A percentile compares a stretch with the other conserved stretches of the same genome.
phyloP scores from a whole-genome alignment of 2,888 invertebrate species.

The Yponomeuta plumbellus region DNA sequence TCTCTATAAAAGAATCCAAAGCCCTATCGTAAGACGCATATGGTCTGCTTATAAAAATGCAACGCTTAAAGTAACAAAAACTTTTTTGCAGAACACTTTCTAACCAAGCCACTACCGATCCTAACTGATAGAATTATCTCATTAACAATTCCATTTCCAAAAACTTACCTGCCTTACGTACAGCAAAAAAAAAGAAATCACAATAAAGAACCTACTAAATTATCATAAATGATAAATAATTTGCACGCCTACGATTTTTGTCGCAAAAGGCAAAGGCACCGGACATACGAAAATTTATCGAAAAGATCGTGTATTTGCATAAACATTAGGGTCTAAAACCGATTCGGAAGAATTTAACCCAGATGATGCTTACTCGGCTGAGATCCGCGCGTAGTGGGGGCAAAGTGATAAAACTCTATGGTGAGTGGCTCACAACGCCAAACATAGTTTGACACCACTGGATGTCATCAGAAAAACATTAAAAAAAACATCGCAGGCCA shows the following conservation, averaged over 20 bases:
- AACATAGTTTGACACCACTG: slow-evolving; percentile 64
- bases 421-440: slow-evolving; percentile 47
- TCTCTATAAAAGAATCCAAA: no score
- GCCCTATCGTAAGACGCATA: no score
- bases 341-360: slow-evolving; percentile 43
- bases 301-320: slow-evolving; percentile 25
- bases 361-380: slow-evolving; percentile 45
- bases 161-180: background rate
- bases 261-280: slow-evolving; percentile 21
- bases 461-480: slow-evolving; percentile 56
- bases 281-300: slow-evolving; percentile 21
- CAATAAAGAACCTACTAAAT: background rate
- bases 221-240: slow-evolving; percentile 3
- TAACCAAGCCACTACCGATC: background rate
- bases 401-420: slow-evolving; percentile 68
- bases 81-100: no score
- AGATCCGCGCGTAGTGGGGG: slow-evolving; percentile 54
- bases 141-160: background rate
- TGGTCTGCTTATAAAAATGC: background rate
- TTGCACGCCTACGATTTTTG: slow-evolving; percentile 6
- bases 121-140: background rate
- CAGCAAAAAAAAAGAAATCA: slow-evolving; percentile 3
- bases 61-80: no score
- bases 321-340: slow-evolving; percentile 33
- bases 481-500: slow-evolving; percentile 17